These are phyloP conservation scores for Cyclopterus lumpus DNA, from an alignment of 2,797 vertebrate species.

Conservation along the genomic window DNA sequence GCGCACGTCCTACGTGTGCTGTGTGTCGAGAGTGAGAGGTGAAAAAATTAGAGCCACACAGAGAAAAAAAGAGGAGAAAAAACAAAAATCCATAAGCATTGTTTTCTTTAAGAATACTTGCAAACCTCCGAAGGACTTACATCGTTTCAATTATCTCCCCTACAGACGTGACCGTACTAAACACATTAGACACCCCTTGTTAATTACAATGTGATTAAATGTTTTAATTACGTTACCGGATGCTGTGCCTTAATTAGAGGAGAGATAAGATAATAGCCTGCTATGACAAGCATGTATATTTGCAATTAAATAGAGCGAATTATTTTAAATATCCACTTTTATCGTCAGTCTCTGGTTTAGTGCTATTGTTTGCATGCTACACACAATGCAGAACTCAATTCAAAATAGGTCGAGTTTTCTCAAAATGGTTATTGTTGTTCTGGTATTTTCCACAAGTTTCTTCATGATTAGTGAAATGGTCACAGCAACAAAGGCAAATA, in stretches of 20 bases:
- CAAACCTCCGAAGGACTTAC: conserved; percentile 59
- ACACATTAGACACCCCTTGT: conserved; percentile 90
- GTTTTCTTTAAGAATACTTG: conserved; percentile 22
- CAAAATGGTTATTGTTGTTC: conserved; percentile 81
- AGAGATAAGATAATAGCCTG: conserved; percentile 91
- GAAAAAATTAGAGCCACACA: conserved; percentile 9
- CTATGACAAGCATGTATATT: conserved; percentile 83
- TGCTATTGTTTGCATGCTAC: conserved; percentile 41
- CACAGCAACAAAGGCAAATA: conserved; percentile 85
- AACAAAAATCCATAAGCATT: background rate
- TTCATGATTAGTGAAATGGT: conserved; percentile 87
- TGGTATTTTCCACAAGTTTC: conserved; percentile 79
- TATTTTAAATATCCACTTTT: conserved; percentile 81
- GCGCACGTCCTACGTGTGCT: background rate
- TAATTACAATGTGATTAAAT: conserved; percentile 95
- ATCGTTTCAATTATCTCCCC: conserved; percentile 85
- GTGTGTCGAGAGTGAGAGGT: background rate
- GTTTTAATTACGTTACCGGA: conserved; percentile 91
- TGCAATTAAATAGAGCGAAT: conserved; percentile 82
- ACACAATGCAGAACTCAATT: conserved; percentile 79
- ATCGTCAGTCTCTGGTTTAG: conserved; percentile 83
- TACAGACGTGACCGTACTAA: conserved; percentile 87
- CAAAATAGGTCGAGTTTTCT: conserved; percentile 58
- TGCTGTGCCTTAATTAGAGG: conserved; percentile 90
- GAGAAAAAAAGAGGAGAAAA: background rate